A percentile compares a stretch with the other conserved stretches of the same genome.
Conservation (phyloP, 35 echinoderm and acorn worm species). For the Chiridota heheva region DNA sequence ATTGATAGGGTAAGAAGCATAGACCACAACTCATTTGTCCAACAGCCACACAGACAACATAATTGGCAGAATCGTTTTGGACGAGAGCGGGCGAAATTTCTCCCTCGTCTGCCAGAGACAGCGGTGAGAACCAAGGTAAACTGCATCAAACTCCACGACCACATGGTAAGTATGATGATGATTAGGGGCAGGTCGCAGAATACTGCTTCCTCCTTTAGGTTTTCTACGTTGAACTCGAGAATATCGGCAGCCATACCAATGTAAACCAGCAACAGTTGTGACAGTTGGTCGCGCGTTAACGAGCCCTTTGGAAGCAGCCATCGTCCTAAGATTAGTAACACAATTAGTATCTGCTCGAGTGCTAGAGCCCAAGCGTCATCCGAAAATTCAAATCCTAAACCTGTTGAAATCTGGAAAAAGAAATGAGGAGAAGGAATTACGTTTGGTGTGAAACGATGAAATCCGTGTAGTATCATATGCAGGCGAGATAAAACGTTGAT, state of each 20-base stretch:
- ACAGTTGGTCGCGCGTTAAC: constrained; percentile 82
- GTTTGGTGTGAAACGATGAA: no score
- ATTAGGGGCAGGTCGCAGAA: constrained; percentile 76
- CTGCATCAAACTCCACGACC: constrained; percentile 88
- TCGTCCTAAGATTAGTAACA: constrained; percentile 73
- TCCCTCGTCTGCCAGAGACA: constrained; percentile 39
- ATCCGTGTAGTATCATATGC: no score
- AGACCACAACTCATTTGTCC: constrained; percentile 77
- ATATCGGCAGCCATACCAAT: constrained; percentile 97
- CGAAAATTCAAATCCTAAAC: constrained; percentile 3
- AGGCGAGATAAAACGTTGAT: no score
- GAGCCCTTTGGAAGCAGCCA: constrained; percentile 88
- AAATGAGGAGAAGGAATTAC: no score
- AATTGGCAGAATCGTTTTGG: constrained; percentile 12
- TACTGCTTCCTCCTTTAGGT: constrained; percentile 64
- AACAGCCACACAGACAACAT: constrained; percentile 53
- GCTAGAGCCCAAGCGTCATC: constrained; percentile 58
- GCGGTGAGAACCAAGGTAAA: constrained; percentile 83
- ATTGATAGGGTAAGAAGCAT: constrained; percentile 62
- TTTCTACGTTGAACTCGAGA: constrained; percentile 84
- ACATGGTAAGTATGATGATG: constrained; percentile 61
- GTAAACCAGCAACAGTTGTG: constrained; percentile 81
- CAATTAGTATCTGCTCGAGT: constrained; percentile 66
- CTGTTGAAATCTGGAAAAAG: neutral
- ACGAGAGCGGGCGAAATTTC: constrained; percentile 10